phyloP scores from a whole-genome alignment of 2,113 vertebrate genomes.

The Romanogobio albipinnatus region DNA sequence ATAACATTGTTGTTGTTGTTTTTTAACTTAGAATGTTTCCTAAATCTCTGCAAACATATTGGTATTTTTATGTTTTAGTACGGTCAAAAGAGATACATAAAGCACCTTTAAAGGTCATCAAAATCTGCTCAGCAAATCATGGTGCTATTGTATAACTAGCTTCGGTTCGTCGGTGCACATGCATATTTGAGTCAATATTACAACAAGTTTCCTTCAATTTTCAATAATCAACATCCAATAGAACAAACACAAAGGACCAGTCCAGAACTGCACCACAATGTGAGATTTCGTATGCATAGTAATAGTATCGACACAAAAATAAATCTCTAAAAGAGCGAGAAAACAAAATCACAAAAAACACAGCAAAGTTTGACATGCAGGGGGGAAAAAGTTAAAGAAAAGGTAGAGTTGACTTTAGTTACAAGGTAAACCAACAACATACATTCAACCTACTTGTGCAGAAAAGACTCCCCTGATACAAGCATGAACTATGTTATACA shows the following conservation, averaged over 20 bases:
- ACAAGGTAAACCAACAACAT: conserved; percentile 34
- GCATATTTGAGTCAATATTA: conserved; percentile 38
- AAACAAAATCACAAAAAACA: conserved; percentile 60
- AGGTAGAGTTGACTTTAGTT: conserved; percentile 8
- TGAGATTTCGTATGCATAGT: conserved; percentile 76
- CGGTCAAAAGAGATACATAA: too few species aligned
- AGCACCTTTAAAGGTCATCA: not conserved
- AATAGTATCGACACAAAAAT: conserved; percentile 55
- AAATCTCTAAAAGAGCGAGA: not conserved
- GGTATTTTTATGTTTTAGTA: too few species aligned
- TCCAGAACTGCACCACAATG: conserved; percentile 64
- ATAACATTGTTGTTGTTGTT: too few species aligned
- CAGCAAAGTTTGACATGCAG: conserved; percentile 65
- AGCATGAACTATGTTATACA: conserved; percentile 47
- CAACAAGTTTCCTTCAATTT: conserved; percentile 35
- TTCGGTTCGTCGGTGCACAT: conserved; percentile 6
- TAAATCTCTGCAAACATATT: too few species aligned
- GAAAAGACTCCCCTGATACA: conserved; percentile 39
- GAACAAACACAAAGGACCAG: conserved; percentile 49
- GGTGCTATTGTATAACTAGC: conserved; percentile 5
- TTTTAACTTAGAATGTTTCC: too few species aligned
- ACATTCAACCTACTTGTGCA: conserved; percentile 50
- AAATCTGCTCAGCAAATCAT: not conserved
- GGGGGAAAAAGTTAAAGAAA: conserved; percentile 1
- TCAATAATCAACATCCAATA: conserved; percentile 37